Conservation (phyloP, 30 jellyfish, hydroid and myxozoan species). For the Pseudorhiza aurosa region DNA sequence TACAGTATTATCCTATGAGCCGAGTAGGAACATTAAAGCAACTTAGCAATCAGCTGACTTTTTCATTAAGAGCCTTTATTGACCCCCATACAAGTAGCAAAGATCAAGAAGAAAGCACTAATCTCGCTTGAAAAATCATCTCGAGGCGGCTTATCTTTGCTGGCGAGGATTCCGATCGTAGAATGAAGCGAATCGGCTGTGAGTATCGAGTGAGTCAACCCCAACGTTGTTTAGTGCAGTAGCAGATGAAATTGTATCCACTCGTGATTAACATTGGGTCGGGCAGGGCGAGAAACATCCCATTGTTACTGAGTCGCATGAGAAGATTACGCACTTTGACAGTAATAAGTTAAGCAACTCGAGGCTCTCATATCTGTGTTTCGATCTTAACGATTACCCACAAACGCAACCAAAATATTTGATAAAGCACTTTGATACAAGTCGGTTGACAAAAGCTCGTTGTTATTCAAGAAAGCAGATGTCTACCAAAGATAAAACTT, state of each 20-base stretch:
- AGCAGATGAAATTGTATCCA: constrained; percentile 1
- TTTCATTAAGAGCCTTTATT: constrained; percentile 22
- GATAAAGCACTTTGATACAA: background rate
- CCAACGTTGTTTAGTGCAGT: background rate
- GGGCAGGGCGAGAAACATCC: background rate
- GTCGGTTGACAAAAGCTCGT: background rate
- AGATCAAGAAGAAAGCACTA: constrained; percentile 2
- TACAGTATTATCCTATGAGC: constrained; percentile 42
- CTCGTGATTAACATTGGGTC: background rate
- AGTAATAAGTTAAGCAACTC: background rate
- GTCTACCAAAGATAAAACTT: background rate
- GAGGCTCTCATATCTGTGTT: background rate
- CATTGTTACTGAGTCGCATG: background rate
- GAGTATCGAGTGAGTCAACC: background rate
- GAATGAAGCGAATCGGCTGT: constrained; percentile 52
- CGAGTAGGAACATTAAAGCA: constrained; percentile 49
- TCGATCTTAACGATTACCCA: constrained; percentile 1
- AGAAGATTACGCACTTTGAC: background rate
- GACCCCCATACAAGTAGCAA: constrained; percentile 22
- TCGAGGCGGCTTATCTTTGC: constrained; percentile 21
- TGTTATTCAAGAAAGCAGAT: background rate
- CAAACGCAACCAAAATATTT: background rate
- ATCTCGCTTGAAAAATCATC: constrained; percentile 60
- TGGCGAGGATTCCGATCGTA: constrained; percentile 26
- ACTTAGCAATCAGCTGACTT: constrained; percentile 36